Percentiles rank a stretch among this genome's conserved stretches.
Conservation (phyloP, 2,113 vertebrate genomes). For the Macquaria ambigua region DNA sequence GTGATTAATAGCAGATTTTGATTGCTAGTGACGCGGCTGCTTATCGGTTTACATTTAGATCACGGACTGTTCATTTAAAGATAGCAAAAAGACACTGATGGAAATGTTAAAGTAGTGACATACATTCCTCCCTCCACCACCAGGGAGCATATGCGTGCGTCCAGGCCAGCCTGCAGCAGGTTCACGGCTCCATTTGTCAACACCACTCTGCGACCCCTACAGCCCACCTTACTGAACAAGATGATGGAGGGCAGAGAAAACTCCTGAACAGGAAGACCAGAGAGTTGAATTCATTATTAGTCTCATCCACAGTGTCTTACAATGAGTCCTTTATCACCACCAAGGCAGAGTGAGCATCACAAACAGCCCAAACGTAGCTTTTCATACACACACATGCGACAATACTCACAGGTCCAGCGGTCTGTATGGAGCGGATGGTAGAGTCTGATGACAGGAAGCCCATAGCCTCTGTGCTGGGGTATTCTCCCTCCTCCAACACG, state of each 20-base stretch:
- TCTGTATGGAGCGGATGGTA: constrained; percentile 87
- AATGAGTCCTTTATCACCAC: neutral
- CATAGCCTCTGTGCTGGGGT: constrained; percentile 87
- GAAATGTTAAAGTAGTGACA: constrained; percentile 2
- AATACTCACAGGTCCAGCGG: constrained; percentile 89
- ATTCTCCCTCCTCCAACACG: constrained; percentile 94
- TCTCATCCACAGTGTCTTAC: neutral
- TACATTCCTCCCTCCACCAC: constrained; percentile 92
- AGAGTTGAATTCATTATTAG: neutral
- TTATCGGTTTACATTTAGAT: neutral
- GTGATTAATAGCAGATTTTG: neutral
- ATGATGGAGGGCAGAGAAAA: constrained; percentile 91
- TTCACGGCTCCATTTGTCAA: constrained; percentile 85
- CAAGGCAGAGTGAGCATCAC: neutral
- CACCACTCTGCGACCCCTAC: constrained; percentile 89
- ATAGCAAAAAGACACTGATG: neutral
- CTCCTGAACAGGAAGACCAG: constrained; percentile 82
- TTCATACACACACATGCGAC: neutral
- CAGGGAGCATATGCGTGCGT: constrained; percentile 87
- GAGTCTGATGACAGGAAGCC: constrained; percentile 85
- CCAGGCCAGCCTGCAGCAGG: constrained; percentile 87
- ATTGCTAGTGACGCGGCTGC: neutral
- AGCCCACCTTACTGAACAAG: constrained; percentile 89
- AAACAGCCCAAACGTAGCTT: neutral
- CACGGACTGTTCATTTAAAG: neutral